Conservation (phyloP, 2,113 vertebrate genomes). For the Pelodiscus sinensis region DNA sequence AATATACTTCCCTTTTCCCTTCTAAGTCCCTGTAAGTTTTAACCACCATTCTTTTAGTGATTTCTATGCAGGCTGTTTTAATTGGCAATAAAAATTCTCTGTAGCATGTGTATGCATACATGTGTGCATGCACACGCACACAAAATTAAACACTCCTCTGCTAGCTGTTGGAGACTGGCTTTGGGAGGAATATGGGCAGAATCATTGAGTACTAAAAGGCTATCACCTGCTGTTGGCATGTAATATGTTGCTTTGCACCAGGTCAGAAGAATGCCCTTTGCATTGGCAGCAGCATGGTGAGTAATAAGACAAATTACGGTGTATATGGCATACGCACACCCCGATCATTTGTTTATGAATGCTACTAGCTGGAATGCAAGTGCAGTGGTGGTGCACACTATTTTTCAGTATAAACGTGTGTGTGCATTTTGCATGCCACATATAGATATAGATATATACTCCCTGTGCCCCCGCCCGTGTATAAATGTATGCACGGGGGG, state of each 20-base stretch:
- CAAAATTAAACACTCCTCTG: neutral
- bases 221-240: neutral
- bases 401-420: too few relatives aligned
- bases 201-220: neutral
- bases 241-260: neutral
- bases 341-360: neutral
- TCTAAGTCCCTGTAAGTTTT: neutral
- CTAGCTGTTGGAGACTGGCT: neutral
- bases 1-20: neutral
- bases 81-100: neutral
- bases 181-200: neutral
- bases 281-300: neutral
- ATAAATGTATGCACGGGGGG: neutral
- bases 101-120: neutral
- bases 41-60: neutral
- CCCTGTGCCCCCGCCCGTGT: neutral
- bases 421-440: too few relatives aligned
- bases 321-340: neutral
- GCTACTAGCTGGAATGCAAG: neutral
- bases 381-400: neutral
- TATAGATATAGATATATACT: too few relatives aligned
- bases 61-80: neutral
- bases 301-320: neutral
- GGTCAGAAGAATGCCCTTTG: neutral
- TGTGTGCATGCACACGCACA: neutral